Evolutionary conservation across 2,113 vertebrate genomes (phyloP).

Genomic region (Pardalotus punctatus): DNA sequence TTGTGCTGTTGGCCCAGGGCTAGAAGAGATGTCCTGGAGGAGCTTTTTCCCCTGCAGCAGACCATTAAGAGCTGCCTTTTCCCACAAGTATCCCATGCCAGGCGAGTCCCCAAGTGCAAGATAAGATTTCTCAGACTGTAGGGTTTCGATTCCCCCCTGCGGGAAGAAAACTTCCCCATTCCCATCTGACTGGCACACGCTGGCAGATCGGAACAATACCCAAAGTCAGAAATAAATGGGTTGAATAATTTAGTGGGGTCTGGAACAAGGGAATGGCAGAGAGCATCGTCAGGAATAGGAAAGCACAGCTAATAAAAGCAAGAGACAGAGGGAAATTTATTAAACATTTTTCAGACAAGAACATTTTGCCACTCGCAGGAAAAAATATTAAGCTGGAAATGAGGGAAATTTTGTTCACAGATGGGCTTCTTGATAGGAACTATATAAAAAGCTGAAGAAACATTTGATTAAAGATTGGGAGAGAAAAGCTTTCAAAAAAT

Average conservation of each 20-base stretch:
- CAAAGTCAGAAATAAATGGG: conserved; percentile 31
- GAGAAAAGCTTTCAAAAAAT: neutral
- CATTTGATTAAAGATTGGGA: conserved; percentile 1
- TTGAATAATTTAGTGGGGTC: conserved; percentile 57
- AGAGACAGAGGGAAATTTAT: conserved; percentile 31
- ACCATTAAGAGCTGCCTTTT: neutral
- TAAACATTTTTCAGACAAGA: conserved; percentile 38
- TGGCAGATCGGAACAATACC: neutral
- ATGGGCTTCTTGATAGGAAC: neutral
- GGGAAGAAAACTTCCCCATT: neutral
- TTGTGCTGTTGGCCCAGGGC: neutral
- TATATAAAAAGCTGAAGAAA: conserved; percentile 17
- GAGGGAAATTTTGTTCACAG: neutral
- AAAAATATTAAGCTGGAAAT: conserved; percentile 4
- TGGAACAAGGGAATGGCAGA: conserved; percentile 1
- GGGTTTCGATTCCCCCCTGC: neutral
- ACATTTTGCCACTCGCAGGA: neutral
- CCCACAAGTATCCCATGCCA: neutral
- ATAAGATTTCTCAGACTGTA: neutral
- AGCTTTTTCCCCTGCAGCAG: neutral
- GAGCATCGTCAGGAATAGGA: conserved; percentile 1
- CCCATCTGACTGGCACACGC: neutral
- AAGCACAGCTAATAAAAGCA: conserved; percentile 35
- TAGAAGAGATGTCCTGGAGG: neutral
- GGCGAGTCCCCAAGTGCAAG: neutral